Base-by-base conservation (phyloP, 1,140 invertebrate genomes). In the Sycobia sp. region DNA sequence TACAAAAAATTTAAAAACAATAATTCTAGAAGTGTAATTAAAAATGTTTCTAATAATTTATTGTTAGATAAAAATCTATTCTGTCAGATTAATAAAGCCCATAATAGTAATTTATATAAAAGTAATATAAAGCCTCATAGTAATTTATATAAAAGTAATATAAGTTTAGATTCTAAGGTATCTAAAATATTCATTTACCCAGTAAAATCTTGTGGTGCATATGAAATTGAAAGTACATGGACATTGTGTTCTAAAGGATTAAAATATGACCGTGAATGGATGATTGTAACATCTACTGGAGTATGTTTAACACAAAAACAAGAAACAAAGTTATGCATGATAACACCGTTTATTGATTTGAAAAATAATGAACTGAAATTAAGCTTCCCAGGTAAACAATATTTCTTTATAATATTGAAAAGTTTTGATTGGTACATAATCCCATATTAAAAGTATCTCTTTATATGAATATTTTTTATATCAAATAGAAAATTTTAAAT, bases 171-270 rank as follows among this genome's bases (percentile, higher is more conserved):
- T 27, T 43, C 14, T 10, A 43, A 23, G 55, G 20, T 65, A 50
- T 39, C 43, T 20, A 65, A 65, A 73, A 88, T 98, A 53, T 91
- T 88, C 73, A 82, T 98, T 47, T 99, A 94, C 83, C 96, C 96
- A 2, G 86, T 98, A 2, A 99, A 99, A 83, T 98, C 96, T 0
- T 97, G 95, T 82, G 92, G 85, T 3, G 87, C 89, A 34, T 91
- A 90, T 67, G 85, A 89, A 76, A 83, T 93, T 46, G 69, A 81
- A 57, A 54, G 73, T 57, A 79, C 78, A n/a, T 97, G 95, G 94
- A 81, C 82, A 36, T 77, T 96, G 32, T 87, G 86, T 22, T 65
- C 73, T 0, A 88, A 86, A 70, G 95, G 95, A 1, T 83, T 98
- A 16, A 81, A 90, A 71, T 96, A 91, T 77, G 96, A 98, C 78